Conservation (phyloP, 2,113 vertebrate species). For the Ardeotis arabs region DNA sequence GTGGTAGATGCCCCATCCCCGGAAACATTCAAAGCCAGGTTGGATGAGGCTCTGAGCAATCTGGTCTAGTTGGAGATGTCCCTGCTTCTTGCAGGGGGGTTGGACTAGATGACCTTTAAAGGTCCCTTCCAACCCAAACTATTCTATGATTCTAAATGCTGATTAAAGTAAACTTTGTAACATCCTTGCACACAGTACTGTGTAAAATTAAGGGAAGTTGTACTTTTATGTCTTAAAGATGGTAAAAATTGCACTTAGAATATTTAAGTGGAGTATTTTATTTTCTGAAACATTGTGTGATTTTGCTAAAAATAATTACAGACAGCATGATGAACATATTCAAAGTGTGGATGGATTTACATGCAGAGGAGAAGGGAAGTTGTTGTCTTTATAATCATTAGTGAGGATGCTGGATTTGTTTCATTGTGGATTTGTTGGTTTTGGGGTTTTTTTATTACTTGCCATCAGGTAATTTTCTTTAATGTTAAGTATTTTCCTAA, state of each 20-base stretch:
- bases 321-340: background rate
- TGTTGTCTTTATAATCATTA: background rate
- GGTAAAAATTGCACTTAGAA: background rate
- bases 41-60: too few species aligned
- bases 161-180: background rate
- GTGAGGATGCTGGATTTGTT: background rate
- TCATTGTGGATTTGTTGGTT: background rate
- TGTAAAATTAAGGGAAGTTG: background rate
- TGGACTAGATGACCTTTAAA: too few species aligned
- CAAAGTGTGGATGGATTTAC: background rate
- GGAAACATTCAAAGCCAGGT: too few species aligned
- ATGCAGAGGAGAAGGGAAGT: background rate
- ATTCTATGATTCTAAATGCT: too few species aligned
- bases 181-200: accelerated
- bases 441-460: background rate
- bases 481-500: background rate
- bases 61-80: too few species aligned
- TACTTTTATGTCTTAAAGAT: background rate
- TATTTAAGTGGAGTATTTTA: background rate
- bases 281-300: background rate
- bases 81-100: too few species aligned
- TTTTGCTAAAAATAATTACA: background rate
- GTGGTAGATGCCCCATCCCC: too few species aligned
- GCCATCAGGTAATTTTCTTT: background rate
- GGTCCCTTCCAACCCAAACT: too few species aligned